Percentiles rank a stretch among this genome's conserved stretches.
These are phyloP conservation scores for Lepidotrigona ventralis DNA, from an alignment of 1,140 invertebrate genomes.

Conservation along the genomic window DNA sequence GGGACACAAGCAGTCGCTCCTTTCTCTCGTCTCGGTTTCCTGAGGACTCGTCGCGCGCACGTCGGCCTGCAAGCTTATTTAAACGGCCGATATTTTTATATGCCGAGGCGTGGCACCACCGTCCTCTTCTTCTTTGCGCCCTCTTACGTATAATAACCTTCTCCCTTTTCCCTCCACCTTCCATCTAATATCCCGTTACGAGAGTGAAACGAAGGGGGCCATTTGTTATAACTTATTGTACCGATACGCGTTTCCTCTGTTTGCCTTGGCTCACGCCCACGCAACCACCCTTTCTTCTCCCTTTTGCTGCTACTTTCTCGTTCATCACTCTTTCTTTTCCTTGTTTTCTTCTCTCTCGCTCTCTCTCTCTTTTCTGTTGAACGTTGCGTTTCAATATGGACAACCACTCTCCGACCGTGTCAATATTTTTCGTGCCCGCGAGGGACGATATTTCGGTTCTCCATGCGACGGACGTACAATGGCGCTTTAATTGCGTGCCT, in stretches of 20 bases:
- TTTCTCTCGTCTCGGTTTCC: slow-evolving; percentile 59
- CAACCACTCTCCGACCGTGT: slow-evolving; percentile 5
- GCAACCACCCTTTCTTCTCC: slow-evolving; percentile 18
- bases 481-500: slow-evolving; percentile 18
- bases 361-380: neutral
- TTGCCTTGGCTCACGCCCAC: slow-evolving; percentile 61
- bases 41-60: slow-evolving; percentile 46
- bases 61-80: slow-evolving; percentile 32
- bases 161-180: neutral
- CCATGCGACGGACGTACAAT: slow-evolving; percentile 5
- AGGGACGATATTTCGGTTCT: slow-evolving; percentile 4
- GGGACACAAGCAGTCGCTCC: slow-evolving; percentile 41
- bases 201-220: slow-evolving; percentile 22
- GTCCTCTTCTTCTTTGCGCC: slow-evolving; percentile 30
- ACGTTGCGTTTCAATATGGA: neutral
- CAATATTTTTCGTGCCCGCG: slow-evolving; percentile 32
- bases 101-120: slow-evolving; percentile 64
- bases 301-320: neutral
- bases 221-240: slow-evolving; percentile 70
- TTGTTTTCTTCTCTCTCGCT: neutral
- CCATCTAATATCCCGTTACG: neutral
- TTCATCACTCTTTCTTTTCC: neutral
- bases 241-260: slow-evolving; percentile 58
- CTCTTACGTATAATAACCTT: neutral
- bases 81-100: slow-evolving; percentile 69